phyloP scores from a whole-genome alignment of 2,888 invertebrate species.

The Nomada fabriciana region DNA sequence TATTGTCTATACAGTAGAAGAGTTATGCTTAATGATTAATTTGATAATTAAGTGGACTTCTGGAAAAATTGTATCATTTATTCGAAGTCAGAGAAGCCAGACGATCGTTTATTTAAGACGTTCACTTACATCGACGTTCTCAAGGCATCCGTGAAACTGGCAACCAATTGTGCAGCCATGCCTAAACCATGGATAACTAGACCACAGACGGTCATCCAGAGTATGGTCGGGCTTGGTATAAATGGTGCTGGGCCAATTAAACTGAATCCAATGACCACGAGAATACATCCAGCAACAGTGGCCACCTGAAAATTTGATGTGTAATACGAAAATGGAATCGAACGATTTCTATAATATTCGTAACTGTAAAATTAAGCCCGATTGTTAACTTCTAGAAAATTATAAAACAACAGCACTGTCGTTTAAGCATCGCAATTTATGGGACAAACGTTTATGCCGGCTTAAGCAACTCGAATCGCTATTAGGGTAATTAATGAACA shows the following conservation, averaged over 20 bases:
- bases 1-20: slow-evolving; percentile 85
- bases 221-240: slow-evolving; percentile 87
- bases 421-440: too few relatives aligned
- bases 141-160: slow-evolving; percentile 94
- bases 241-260: slow-evolving; percentile 93
- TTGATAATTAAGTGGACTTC: background rate
- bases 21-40: background rate
- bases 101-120: background rate
- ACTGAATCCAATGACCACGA: slow-evolving; percentile 89
- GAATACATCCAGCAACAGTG: slow-evolving; percentile 88
- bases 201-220: slow-evolving; percentile 90
- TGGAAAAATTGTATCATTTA: too few relatives aligned
- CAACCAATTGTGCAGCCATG: slow-evolving; percentile 93
- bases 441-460: too few relatives aligned
- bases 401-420: too few relatives aligned
- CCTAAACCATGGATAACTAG: slow-evolving; percentile 93
- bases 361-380: too few relatives aligned
- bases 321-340: too few relatives aligned
- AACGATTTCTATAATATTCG: too few relatives aligned
- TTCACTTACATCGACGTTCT: slow-evolving; percentile 91
- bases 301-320: slow-evolving; percentile 84
- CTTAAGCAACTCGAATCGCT: too few relatives aligned
- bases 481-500: background rate
- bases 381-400: too few relatives aligned
- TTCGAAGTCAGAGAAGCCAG: too few relatives aligned